A percentile compares a stretch with the other conserved stretches of the same genome.
These are phyloP conservation scores for Rhinogobio ventralis DNA, from an alignment of 2,797 vertebrate species.

Conservation along the genomic window DNA sequence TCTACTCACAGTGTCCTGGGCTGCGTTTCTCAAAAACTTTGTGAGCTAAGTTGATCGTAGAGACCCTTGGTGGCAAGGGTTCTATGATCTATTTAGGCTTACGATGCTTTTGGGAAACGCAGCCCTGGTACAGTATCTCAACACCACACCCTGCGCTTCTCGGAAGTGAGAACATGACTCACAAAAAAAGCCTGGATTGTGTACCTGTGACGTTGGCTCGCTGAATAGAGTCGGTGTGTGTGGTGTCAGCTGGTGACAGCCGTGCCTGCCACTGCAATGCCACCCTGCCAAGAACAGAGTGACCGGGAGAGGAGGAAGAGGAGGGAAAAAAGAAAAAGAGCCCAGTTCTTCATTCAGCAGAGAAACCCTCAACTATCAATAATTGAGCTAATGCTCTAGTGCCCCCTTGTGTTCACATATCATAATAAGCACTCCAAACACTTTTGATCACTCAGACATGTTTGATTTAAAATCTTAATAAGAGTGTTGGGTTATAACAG, in stretches of 20 bases:
- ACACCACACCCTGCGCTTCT: neutral
- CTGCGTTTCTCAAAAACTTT: neutral
- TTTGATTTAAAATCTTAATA: neutral
- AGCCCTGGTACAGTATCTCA: neutral
- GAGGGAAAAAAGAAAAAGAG: neutral
- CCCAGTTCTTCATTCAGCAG: neutral
- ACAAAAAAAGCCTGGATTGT: neutral
- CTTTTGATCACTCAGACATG: neutral
- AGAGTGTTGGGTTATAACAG: neutral
- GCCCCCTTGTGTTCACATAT: constrained; percentile 36
- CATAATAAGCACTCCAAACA: neutral
- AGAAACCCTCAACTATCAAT: neutral
- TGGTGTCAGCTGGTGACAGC: constrained; percentile 50
- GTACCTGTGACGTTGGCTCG: neutral
- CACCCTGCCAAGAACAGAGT: constrained; percentile 14
- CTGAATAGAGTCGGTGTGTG: constrained; percentile 19
- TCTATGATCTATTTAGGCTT: neutral
- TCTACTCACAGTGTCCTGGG: neutral
- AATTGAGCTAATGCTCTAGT: constrained; percentile 19
- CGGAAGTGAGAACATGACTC: neutral
- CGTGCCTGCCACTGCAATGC: constrained; percentile 45
- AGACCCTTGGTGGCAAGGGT: neutral
- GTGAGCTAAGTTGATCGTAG: neutral
- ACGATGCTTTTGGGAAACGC: neutral
- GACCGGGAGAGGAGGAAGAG: neutral